Evolutionary conservation across 2,797 vertebrate genomes (phyloP).

Genomic region (Ispidina lecontei): DNA sequence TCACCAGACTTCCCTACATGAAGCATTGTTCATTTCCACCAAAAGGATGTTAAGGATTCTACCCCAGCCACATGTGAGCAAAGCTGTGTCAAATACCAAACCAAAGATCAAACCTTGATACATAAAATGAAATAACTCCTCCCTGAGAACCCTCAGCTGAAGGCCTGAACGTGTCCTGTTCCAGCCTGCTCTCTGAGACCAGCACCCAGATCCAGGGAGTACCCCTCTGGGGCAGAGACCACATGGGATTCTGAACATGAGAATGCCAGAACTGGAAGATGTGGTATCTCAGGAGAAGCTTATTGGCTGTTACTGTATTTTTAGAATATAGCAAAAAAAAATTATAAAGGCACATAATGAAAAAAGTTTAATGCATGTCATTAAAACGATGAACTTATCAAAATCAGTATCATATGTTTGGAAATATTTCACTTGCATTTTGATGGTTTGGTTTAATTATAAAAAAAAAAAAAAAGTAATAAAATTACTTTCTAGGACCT

Average conservation of each 20-base stretch:
- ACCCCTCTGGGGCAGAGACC: neutral
- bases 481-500: neutral
- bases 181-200: neutral
- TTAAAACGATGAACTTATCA: neutral
- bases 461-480: neutral
- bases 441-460: neutral
- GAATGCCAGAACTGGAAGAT: neutral
- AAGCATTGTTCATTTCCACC: neutral
- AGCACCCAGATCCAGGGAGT: neutral
- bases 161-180: rapidly evolving
- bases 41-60: neutral
- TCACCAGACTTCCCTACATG: neutral
- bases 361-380: neutral
- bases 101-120: neutral
- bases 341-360: neutral
- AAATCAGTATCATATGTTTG: neutral
- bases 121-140: neutral
- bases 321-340: neutral
- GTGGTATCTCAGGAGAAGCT: neutral
- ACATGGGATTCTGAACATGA: rapidly evolving
- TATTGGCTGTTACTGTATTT: neutral
- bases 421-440: neutral
- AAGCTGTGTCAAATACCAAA: neutral
- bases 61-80: neutral
- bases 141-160: neutral